phyloP scores from a whole-genome alignment of 2,888 invertebrate species.

The Trypoxylon attenuatum region DNA sequence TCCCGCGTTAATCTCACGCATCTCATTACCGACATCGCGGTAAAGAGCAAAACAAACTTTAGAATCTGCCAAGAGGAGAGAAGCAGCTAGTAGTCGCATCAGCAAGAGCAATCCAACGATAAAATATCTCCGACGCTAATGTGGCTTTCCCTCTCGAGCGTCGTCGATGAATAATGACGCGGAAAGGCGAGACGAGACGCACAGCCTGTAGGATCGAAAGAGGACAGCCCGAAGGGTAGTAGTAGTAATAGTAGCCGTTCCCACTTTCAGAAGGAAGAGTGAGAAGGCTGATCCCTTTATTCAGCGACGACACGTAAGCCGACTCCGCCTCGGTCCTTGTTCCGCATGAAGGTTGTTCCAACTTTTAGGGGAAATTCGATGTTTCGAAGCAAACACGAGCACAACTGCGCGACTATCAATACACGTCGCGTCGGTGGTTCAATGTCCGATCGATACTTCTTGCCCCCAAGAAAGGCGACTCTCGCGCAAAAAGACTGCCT shows the following conservation, averaged over 20 bases:
- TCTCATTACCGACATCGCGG: too few relatives aligned
- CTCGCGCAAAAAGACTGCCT: conserved; percentile 19
- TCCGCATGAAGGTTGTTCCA: conserved; percentile 41
- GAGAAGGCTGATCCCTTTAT: conserved; percentile 58
- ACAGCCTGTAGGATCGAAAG: conserved; percentile 46
- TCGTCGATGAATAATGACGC: conserved; percentile 44
- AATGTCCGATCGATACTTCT: conserved; percentile 49
- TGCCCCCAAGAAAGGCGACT: conserved; percentile 31
- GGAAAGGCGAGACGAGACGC: conserved; percentile 31
- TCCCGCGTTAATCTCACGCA: too few relatives aligned
- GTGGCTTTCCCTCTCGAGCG: conserved; percentile 15
- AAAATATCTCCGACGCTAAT: conserved; percentile 23
- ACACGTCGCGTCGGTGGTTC: conserved; percentile 42
- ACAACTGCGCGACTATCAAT: conserved; percentile 44
- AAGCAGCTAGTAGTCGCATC: too few relatives aligned
- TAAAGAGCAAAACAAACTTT: too few relatives aligned
- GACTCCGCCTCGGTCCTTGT: conserved; percentile 34
- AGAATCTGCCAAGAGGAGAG: too few relatives aligned
- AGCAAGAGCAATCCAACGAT: background rate
- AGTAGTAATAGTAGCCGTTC: too few relatives aligned
- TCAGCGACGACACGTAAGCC: conserved; percentile 59
- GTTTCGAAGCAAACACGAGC: conserved; percentile 56
- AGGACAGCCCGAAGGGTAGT: background rate
- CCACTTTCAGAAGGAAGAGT: too few relatives aligned
- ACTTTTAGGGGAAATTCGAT: conserved; percentile 55